Conservation (phyloP, 1,140 invertebrate genomes). For the Venturia canescens region DNA sequence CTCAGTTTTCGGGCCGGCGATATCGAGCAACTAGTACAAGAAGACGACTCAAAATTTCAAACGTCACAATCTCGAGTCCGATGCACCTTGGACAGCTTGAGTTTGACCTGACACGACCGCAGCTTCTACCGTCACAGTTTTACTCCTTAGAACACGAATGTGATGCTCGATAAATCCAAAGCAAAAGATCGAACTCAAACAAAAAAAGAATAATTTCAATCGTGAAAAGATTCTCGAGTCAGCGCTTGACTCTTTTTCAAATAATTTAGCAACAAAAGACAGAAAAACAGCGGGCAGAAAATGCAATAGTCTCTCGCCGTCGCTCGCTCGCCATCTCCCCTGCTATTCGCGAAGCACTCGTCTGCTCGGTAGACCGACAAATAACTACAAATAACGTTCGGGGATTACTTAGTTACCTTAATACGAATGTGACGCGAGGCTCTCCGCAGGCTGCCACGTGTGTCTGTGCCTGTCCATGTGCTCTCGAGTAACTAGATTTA, state of each 20-base stretch:
- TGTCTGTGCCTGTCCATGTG: slow-evolving; percentile 13
- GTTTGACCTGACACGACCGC: neutral
- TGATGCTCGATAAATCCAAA: too few species aligned
- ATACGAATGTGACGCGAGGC: slow-evolving; percentile 62
- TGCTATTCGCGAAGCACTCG: neutral
- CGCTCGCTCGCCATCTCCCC: too few species aligned
- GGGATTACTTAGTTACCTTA: slow-evolving; percentile 76
- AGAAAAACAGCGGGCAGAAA: neutral
- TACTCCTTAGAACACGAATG: too few species aligned
- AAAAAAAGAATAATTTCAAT: too few species aligned
- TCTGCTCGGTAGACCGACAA: slow-evolving; percentile 68
- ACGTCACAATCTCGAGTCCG: neutral
- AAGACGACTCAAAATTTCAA: slow-evolving; percentile 4
- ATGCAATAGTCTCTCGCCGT: neutral
- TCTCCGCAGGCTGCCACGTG: slow-evolving; percentile 25
- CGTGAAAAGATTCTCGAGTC: too few species aligned
- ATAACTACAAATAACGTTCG: slow-evolving; percentile 75
- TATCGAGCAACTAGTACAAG: neutral
- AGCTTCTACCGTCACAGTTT: neutral
- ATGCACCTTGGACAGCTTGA: neutral
- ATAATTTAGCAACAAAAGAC: too few species aligned
- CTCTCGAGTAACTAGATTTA: slow-evolving; percentile 66
- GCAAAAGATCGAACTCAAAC: too few species aligned
- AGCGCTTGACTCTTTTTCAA: too few species aligned
- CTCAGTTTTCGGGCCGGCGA: neutral